Conservation (phyloP, 2,797 vertebrate genomes). For the Chloroceryle inda region DNA sequence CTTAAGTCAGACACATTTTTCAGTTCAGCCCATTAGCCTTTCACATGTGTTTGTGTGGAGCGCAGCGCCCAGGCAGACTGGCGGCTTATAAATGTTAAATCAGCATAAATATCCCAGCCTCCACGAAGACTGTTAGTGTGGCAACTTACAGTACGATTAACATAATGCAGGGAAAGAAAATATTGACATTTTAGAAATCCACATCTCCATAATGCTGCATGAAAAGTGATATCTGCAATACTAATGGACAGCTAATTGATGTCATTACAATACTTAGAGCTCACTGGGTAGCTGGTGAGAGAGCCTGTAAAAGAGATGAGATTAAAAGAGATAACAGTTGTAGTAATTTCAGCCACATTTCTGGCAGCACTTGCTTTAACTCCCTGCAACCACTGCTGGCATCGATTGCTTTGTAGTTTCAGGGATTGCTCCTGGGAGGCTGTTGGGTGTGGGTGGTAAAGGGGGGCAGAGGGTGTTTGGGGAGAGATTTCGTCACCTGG, state of each 20-base stretch:
- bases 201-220: constrained; percentile 3
- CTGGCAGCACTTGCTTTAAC: constrained; percentile 25
- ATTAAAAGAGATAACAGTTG: constrained; percentile 42
- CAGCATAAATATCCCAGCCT: constrained; percentile 50
- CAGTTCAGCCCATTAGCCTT: constrained; percentile 24
- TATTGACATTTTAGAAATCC: constrained; percentile 59
- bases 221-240: constrained; percentile 51
- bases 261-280: constrained; percentile 37
- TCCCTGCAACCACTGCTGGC: background rate
- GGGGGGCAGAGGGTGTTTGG: background rate
- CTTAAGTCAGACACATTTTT: constrained; percentile 24
- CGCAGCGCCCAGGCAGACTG: constrained; percentile 11
- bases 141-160: constrained; percentile 42
- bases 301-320: constrained; percentile 62
- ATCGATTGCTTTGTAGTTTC: background rate
- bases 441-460: rapidly evolving
- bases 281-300: constrained; percentile 25
- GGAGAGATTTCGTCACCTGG: background rate
- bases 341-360: constrained; percentile 50
- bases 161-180: constrained; percentile 56
- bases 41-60: constrained; percentile 20
- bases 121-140: background rate
- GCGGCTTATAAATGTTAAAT: constrained; percentile 61
- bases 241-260: constrained; percentile 78
- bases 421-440: background rate